Evolutionary conservation across 2,113 vertebrate species (phyloP), one percentile per base, ranked within the genome.

Genomic region (Gallinago undulata): DNA sequence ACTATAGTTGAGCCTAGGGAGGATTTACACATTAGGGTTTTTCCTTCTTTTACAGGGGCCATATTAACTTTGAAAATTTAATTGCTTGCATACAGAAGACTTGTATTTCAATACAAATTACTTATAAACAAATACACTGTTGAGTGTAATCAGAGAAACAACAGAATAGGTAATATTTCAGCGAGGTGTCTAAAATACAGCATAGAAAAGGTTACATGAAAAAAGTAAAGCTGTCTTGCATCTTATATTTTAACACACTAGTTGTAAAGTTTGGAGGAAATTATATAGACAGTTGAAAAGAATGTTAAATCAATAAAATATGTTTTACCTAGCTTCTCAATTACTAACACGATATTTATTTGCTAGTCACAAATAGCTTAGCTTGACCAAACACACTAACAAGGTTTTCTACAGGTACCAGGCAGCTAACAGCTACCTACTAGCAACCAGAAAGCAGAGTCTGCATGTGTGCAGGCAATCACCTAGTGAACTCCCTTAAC

Each of bases 231-330:
- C 5, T 87, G 6, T 31, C 28, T 63, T 59, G 8, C 25, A 50
- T 50, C n/a, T 60, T 88, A 6, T 6, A 68, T 85, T 91, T 74
- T 50, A 64, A 78, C n/a, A 33, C 1, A 0, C 22, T 48, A 64
- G 30, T 25, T 87, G 22, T 9, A 78, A 41, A 11, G 7, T 68
- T 82, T 82, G 35, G 24, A 68, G 33, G 43, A 78, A 81, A 56
- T 23, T 0, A 45, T 43, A 25, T 0, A 55, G 39, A n/a, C 15
- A 37, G 1, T 1, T 16, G 60, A 17, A 27, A 83, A 73, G 22
- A 48, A 8, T 31, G 8, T 45, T 39, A 55, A 84, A 43, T 2
- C 9, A 47, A 11, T n/a, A 51, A 69, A 70, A 85, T 15, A 11
- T 3, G 5, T 19, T 70, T 50, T 56, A 37, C 35, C 11, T 31